A percentile compares a stretch with the other conserved stretches of the same genome.
phyloP scores from a whole-genome alignment of 2,888 invertebrate species.

The Amaurobius ferox region DNA sequence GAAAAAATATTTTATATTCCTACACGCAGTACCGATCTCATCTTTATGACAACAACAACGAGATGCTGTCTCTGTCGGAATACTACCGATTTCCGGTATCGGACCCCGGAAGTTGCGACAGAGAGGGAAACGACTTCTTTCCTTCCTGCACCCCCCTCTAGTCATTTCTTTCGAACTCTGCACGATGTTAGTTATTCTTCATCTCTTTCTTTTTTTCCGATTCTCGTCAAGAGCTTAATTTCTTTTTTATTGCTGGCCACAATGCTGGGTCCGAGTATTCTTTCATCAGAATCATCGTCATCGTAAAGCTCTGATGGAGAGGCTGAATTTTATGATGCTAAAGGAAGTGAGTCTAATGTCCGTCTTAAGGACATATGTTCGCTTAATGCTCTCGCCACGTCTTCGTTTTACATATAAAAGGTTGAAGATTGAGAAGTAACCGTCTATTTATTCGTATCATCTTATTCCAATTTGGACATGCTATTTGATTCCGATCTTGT shows the following conservation, averaged over 20 bases:
- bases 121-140: slow-evolving; percentile 15
- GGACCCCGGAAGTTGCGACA: slow-evolving; percentile 50
- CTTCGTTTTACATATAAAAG: background rate
- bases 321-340: slow-evolving; percentile 2
- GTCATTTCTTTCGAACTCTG: background rate
- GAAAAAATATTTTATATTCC: background rate
- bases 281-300: slow-evolving; percentile 1
- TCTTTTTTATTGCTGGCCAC: slow-evolving; percentile 59
- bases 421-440: too few relatives aligned
- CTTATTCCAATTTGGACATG: too few relatives aligned
- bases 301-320: background rate
- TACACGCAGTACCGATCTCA: background rate
- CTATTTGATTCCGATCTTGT: too few relatives aligned
- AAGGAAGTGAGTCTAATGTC: slow-evolving; percentile 20
- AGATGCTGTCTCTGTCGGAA: slow-evolving; percentile 17
- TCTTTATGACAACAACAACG: slow-evolving; percentile 19
- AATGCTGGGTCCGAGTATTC: slow-evolving; percentile 18
- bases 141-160: slow-evolving; percentile 11
- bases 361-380: background rate
- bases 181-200: background rate
- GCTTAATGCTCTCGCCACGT: background rate
- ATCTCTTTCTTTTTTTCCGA: slow-evolving; percentile 34
- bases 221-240: slow-evolving; percentile 53
- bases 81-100: slow-evolving; percentile 57
- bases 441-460: too few relatives aligned